phyloP scores from a whole-genome alignment of 2,113 vertebrate genomes.

The Cyprinodon brontotheroides region DNA sequence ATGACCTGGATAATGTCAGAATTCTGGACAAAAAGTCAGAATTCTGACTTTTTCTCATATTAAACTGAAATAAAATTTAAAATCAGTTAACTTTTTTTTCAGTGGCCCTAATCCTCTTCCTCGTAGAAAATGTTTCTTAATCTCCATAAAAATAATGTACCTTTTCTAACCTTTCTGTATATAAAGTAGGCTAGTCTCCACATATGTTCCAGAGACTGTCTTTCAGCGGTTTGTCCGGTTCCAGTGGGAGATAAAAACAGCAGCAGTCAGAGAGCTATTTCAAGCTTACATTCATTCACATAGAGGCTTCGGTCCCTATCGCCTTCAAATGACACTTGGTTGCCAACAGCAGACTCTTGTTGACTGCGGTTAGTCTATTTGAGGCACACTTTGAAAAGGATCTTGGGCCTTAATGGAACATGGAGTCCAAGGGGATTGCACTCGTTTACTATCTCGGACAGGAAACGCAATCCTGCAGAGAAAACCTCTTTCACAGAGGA shows the following conservation, averaged over 20 bases:
- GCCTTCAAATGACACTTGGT: not conserved
- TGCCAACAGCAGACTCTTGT: conserved; percentile 10
- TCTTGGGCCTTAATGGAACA: not conserved
- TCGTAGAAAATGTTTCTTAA: no score
- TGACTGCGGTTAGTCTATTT: not conserved
- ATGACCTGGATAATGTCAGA: no score
- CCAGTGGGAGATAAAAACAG: not conserved
- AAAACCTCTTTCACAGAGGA: conserved; percentile 31
- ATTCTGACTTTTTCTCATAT: no score
- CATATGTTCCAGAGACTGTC: not conserved
- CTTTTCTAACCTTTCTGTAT: no score
- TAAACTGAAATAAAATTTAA: no score
- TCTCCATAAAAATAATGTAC: no score
- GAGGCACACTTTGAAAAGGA: not conserved
- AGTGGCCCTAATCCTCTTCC: no score
- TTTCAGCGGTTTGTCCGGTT: not conserved
- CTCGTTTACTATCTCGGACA: conserved; percentile 29
- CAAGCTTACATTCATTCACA: conserved; percentile 9
- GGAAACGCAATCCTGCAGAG: conserved; percentile 29
- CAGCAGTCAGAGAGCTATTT: no score
- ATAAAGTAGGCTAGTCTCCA: no score
- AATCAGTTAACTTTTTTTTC: no score
- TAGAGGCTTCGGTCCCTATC: not conserved
- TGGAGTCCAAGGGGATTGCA: not conserved
- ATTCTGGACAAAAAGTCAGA: no score